These are phyloP conservation scores for Guaruba guarouba DNA, from an alignment of 2,113 vertebrate species.

Conservation along the genomic window DNA sequence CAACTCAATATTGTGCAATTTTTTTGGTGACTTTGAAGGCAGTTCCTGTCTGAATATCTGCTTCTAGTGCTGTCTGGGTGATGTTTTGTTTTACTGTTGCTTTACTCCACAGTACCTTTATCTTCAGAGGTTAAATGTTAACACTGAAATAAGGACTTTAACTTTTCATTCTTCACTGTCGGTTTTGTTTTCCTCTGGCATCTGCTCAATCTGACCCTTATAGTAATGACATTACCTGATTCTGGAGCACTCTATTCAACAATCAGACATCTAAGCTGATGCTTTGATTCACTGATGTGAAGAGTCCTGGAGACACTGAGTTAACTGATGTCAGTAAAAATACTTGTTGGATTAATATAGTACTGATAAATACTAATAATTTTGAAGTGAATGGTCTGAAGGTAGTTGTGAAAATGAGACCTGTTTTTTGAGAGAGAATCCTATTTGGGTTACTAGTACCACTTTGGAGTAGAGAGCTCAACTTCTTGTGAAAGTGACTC, in stretches of 20 bases:
- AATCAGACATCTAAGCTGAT: background rate
- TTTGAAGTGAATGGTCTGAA: background rate
- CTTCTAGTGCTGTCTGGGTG: background rate
- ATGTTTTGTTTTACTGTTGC: background rate
- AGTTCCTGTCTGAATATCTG: background rate
- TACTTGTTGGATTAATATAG: background rate
- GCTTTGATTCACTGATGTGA: background rate
- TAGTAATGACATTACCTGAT: background rate
- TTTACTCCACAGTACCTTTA: background rate
- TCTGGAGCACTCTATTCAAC: background rate
- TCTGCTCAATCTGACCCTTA: background rate
- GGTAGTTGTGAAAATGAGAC: background rate
- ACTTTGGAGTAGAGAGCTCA: background rate
- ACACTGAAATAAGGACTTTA: background rate
- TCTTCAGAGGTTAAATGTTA: background rate
- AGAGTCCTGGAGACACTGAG: background rate
- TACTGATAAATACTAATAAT: background rate
- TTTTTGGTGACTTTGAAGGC: background rate
- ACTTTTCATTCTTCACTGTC: background rate
- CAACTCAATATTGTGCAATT: background rate
- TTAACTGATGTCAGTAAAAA: background rate
- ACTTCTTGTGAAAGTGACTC: background rate
- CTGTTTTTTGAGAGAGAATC: background rate
- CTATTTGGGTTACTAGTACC: background rate
- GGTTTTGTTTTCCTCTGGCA: rapidly evolving